Evolutionary conservation across 2,888 invertebrate genomes (phyloP), one percentile per base, ranked within the genome.

Genomic region (Drosophila hawaiiensis): DNA sequence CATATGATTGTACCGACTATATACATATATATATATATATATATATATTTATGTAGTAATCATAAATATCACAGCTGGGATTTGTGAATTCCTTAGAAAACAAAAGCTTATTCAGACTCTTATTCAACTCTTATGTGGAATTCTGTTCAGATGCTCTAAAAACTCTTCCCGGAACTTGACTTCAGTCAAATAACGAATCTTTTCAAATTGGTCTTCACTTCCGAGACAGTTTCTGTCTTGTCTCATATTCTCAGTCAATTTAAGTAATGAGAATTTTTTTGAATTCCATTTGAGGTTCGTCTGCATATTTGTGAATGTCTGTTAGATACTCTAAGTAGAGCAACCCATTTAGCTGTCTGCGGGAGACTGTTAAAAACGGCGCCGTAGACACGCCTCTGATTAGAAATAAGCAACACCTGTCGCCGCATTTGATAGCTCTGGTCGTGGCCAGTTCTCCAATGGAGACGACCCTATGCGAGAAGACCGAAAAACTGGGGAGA

Each of bases 381-480:
- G 74, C 58, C 49, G 43, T 56, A 68, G 83, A 76, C 85, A 88
- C 85, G 85, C 85, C 85, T 88, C 78, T 78, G 85, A 86, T 86
- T 88, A 88, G 85, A 85, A 84, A 77, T 72, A 79, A 76, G 79
- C 73, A 83, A 85, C 85, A 86, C 88, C 85, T 86, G 85, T 83
- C 88, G 85, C 83, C 52, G 50, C 79, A 72, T 78, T 84, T 84
- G 84, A 86, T 84, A 67, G 73, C 65, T 56, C 55, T 65, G 47
- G 66, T 66, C 78, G 76, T 76, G 72, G 79, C 60, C 71, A 71
- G 31, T 65, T 78, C 59, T 73, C 78, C 66, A 35, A 37, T 61
- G 43, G 9, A 22, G 43, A 31, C 22, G 58, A 69, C 76, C 79
- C 76, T 78, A 67, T 43, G 25, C 65, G 52, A 52, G 61, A 64